phyloP scores from a whole-genome alignment of 2,113 vertebrate species.

The Chionomys nivalis region DNA sequence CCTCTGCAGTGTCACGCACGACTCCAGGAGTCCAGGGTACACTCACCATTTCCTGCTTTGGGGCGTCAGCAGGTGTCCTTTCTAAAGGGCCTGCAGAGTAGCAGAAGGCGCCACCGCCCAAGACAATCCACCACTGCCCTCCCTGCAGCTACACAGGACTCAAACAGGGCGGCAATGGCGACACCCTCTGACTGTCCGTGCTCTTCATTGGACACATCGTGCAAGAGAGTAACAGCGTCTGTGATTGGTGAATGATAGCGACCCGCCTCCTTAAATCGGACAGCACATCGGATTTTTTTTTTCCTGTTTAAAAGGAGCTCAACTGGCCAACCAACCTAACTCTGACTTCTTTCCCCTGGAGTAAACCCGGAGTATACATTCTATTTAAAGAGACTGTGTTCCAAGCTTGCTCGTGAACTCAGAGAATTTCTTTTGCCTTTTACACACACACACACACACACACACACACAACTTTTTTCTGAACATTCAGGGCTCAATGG shows the following conservation, averaged over 20 bases:
- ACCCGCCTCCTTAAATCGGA: background rate
- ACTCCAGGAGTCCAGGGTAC: background rate
- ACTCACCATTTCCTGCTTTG: background rate
- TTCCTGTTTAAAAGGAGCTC: background rate
- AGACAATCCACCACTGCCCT: too few relatives aligned
- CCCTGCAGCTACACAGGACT: background rate
- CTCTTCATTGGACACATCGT: background rate
- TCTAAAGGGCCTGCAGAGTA: background rate
- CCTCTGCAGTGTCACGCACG: background rate
- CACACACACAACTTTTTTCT: background rate
- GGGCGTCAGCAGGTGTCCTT: background rate
- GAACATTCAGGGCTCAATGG: background rate
- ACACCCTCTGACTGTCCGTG: background rate
- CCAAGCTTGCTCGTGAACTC: background rate
- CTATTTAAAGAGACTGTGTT: background rate
- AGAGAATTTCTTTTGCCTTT: background rate
- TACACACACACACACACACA: background rate
- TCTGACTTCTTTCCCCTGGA: background rate
- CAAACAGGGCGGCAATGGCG: constrained; percentile 10
- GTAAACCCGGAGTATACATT: background rate
- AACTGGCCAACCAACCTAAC: background rate
- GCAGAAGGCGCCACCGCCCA: background rate
- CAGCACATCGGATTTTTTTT: accelerated
- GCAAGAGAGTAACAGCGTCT: background rate
- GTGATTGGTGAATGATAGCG: background rate